phyloP scores from a whole-genome alignment of 2,797 vertebrate species.

The Cephalopachus bancanus region DNA sequence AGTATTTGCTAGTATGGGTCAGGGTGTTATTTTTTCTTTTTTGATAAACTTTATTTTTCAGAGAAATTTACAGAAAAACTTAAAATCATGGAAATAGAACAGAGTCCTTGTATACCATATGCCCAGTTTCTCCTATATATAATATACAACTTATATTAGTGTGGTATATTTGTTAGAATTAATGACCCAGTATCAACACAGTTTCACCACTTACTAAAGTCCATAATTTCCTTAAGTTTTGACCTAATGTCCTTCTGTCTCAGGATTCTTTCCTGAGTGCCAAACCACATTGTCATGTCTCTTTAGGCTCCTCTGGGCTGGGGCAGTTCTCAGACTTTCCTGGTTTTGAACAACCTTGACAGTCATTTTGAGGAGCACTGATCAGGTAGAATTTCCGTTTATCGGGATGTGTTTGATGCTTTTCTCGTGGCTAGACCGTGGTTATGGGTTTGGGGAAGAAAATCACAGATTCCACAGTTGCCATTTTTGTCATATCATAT shows the following conservation, averaged over 20 bases:
- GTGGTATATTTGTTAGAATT: neutral
- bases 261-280: neutral
- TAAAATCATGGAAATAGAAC: neutral
- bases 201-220: neutral
- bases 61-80: conserved; percentile 12
- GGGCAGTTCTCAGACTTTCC: neutral
- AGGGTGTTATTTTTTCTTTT: neutral
- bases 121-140: neutral
- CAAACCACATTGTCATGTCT: neutral
- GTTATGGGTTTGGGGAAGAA: neutral
- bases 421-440: neutral
- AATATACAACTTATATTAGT: neutral
- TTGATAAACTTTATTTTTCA: neutral
- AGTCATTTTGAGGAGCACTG: neutral
- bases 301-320: neutral
- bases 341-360: neutral
- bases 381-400: neutral
- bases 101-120: neutral
- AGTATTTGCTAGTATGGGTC: neutral
- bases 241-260: neutral
- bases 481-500: neutral
- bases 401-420: neutral
- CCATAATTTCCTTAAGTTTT: neutral
- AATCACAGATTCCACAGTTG: neutral
- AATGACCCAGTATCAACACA: neutral